Base-by-base conservation (phyloP, 2,113 vertebrate genomes). In the Scartelaos histophorus region DNA sequence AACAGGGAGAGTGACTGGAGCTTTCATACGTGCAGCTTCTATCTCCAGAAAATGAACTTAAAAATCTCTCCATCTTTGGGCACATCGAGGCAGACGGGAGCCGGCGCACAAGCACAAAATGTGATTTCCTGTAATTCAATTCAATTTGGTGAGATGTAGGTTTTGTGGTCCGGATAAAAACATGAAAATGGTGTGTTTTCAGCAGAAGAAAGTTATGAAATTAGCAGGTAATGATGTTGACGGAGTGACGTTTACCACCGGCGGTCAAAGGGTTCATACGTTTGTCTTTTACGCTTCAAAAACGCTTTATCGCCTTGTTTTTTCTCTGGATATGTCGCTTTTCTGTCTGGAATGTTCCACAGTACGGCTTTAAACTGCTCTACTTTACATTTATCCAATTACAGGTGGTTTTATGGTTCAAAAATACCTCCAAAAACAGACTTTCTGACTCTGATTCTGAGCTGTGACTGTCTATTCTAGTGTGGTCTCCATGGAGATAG, bases 11-110 rank as follows among this genome's bases (percentile, higher is more conserved):
- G 57, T 35, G 25, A 46, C 34, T 58, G 9, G 45, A 38, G 47
- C 78, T 46, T n/a, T 47, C 54, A 35, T 38, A 51, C 67, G 51
- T 3, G 57, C 65, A 53, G 51, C 51, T 10, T 60, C 66, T 58
- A 69, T 62, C 49, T 57, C 34, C 47, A 22, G 49, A 12, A 58
- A 67, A 85, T 78, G 66, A 70, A 79, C 76, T 80, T 71, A 54
- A 66, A 82, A 70, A 81, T 64, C 83, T 84, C 75, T 81, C 76
- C 67, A 73, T 79, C 83, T 88, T 80, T 87, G 66, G 46, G 21
- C 15, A 71, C 73, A 78, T 76, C 13, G 19, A 61, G 60, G 65
- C 15, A 7, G 19, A 58, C 25, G 57, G 81, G 76, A 75, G 69
- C 60, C 74, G 66, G 62, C 54, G 53, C 45, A 15, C 29, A 21